Evolutionary conservation across 1,140 invertebrate genomes (phyloP).

Genomic region (Cylas formicarius): DNA sequence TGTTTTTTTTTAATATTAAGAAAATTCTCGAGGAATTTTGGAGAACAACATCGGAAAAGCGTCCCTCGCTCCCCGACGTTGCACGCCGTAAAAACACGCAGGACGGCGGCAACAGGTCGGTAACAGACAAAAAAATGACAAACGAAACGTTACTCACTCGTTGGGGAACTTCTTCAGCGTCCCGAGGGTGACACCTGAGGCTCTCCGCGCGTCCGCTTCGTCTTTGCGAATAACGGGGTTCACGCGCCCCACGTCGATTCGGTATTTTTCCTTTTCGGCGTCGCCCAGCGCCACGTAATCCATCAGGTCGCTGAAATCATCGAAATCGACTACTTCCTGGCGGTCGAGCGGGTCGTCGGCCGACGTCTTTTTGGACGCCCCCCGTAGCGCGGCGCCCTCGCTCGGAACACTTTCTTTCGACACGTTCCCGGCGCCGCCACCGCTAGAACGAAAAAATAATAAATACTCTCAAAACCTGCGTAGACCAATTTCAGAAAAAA

Average conservation of each 20-base stretch:
- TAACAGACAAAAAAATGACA: conserved; percentile 1
- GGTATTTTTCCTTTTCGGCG: conserved; percentile 43
- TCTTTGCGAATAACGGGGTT: conserved; percentile 46
- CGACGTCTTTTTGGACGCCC: conserved; percentile 32
- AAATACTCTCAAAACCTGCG: no score
- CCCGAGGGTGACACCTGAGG: conserved; percentile 56
- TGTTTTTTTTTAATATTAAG: no score
- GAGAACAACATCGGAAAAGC: no score
- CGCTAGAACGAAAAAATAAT: conserved; percentile 34
- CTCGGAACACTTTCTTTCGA: conserved; percentile 36
- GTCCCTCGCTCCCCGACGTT: no score
- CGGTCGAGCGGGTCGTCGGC: conserved; percentile 26
- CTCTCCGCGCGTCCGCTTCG: conserved; percentile 42
- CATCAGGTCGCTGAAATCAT: conserved; percentile 52
- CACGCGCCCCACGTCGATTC: conserved; percentile 30
- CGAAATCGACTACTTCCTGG: conserved; percentile 38
- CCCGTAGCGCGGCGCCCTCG: conserved; percentile 23
- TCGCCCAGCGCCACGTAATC: conserved; percentile 45
- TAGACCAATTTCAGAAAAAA: no score
- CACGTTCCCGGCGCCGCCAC: conserved; percentile 34
- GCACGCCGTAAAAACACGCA: no score
- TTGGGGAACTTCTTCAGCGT: conserved; percentile 47
- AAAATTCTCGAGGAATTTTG: no score
- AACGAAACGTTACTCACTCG: conserved; percentile 22
- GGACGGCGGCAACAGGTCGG: no score